Evolutionary conservation across 2,888 invertebrate genomes (phyloP).

Genomic region (Aethes cnicana): DNA sequence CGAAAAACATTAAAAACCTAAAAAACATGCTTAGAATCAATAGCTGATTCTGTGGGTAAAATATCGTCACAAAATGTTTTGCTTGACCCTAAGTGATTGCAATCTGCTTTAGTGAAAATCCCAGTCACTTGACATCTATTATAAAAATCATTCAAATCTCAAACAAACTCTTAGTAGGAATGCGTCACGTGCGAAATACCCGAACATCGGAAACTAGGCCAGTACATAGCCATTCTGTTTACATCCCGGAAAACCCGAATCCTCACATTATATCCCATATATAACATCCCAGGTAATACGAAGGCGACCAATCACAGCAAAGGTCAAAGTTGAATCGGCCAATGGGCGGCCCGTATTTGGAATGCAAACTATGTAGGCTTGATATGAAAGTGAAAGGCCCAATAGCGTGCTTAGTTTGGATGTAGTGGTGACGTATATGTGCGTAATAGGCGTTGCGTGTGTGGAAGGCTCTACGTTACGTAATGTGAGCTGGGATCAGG

Average conservation of each 20-base stretch:
- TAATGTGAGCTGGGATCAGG: slow-evolving; percentile 11
- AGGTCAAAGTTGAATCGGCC: slow-evolving; percentile 68
- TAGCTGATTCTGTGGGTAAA: too few species aligned
- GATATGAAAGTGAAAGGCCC: slow-evolving; percentile 74
- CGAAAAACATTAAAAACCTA: too few species aligned
- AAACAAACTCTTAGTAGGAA: not conserved
- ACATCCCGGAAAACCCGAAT: slow-evolving; percentile 27
- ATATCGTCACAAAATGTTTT: too few species aligned
- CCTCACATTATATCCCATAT: slow-evolving; percentile 23
- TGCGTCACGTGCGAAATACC: not conserved
- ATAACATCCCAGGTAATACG: slow-evolving; percentile 28
- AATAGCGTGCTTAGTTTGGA: slow-evolving; percentile 54
- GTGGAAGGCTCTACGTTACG: slow-evolving; percentile 31
- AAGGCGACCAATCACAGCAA: slow-evolving; percentile 62
- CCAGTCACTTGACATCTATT: too few species aligned
- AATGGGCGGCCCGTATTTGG: slow-evolving; percentile 56
- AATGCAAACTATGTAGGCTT: slow-evolving; percentile 77
- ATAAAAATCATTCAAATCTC: too few species aligned
- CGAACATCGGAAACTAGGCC: slow-evolving; percentile 21
- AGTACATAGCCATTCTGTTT: slow-evolving; percentile 13
- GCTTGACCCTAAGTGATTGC: too few species aligned
- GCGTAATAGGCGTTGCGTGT: slow-evolving; percentile 37
- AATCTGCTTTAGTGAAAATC: too few species aligned
- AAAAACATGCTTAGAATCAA: too few species aligned
- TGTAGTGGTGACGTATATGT: slow-evolving; percentile 57